phyloP scores from a whole-genome alignment of 2,797 vertebrate genomes.

The Coregonus sp. region DNA sequence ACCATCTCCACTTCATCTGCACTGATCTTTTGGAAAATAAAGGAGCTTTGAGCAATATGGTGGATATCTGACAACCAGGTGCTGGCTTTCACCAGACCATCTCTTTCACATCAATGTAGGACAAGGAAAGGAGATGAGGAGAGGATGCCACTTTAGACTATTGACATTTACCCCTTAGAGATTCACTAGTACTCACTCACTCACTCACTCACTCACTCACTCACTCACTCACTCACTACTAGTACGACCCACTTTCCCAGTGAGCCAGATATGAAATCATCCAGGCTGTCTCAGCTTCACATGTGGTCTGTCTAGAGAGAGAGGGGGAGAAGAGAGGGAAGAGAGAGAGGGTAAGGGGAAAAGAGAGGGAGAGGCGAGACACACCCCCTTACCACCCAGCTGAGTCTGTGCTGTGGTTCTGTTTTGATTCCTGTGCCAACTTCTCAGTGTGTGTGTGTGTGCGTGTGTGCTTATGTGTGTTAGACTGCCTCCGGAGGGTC shows the following conservation, averaged over 20 bases:
- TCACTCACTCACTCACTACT: too few species aligned
- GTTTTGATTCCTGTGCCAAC: slow-evolving; percentile 66
- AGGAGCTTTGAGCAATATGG: too few species aligned
- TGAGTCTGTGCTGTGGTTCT: slow-evolving; percentile 50
- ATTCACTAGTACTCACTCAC: too few species aligned
- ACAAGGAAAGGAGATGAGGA: too few species aligned
- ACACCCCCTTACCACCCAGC: slow-evolving; percentile 67
- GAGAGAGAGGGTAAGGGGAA: slow-evolving; percentile 17
- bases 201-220: too few species aligned
- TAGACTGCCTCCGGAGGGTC: slow-evolving; percentile 39
- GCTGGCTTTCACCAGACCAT: too few species aligned
- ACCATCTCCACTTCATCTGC: too few species aligned
- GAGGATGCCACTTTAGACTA: too few species aligned
- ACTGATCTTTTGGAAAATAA: too few species aligned
- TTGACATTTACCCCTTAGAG: too few species aligned
- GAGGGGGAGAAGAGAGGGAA: slow-evolving; percentile 17
- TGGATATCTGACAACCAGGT: too few species aligned
- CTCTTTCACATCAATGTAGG: too few species aligned
- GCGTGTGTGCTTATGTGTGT: slow-evolving; percentile 30
- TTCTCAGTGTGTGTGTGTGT: neutral
- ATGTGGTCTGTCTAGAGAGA: slow-evolving; percentile 33
- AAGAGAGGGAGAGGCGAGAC: slow-evolving; percentile 39
- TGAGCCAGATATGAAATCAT: neutral
- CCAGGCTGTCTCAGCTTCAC: slow-evolving; percentile 19
- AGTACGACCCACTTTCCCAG: neutral